These are phyloP conservation scores for Euproctis similis DNA, from an alignment of 2,888 invertebrate genomes.

Conservation along the genomic window DNA sequence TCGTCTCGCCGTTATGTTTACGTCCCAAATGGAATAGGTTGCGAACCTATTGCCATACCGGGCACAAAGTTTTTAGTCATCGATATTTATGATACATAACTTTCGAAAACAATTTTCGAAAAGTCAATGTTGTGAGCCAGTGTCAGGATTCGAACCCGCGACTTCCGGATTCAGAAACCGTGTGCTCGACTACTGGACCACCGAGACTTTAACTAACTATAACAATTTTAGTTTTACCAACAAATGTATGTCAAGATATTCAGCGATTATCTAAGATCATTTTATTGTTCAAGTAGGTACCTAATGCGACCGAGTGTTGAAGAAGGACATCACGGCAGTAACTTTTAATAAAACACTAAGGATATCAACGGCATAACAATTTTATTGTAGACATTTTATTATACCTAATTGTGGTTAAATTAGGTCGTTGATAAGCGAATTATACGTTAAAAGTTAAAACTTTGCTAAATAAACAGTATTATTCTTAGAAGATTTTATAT, in stretches of 20 bases:
- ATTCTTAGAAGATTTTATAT: too few species aligned
- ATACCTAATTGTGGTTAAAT: slow-evolving; percentile 41
- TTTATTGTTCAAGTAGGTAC: slow-evolving; percentile 58
- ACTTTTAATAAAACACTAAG: slow-evolving; percentile 51
- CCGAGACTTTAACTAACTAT: too few species aligned
- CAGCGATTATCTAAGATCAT: slow-evolving; percentile 46
- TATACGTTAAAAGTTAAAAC: slow-evolving; percentile 18
- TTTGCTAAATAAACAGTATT: slow-evolving; percentile 19
- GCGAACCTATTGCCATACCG: too few species aligned
- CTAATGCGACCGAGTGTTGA: slow-evolving; percentile 32
- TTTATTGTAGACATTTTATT: slow-evolving; percentile 40
- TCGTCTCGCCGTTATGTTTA: too few species aligned
- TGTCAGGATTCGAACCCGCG: too few species aligned
- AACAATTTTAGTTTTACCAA: slow-evolving; percentile 32
- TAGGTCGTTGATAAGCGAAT: slow-evolving; percentile 32
- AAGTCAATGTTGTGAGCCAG: too few species aligned
- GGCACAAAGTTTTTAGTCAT: too few species aligned
- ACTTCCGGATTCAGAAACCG: too few species aligned
- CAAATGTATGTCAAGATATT: slow-evolving; percentile 61
- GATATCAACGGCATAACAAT: slow-evolving; percentile 42
- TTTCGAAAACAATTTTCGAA: too few species aligned
- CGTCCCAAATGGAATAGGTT: too few species aligned
- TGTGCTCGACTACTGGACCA: too few species aligned
- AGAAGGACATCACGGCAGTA: slow-evolving; percentile 54
- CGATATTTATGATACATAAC: too few species aligned